phyloP scores from a whole-genome alignment of 53 echinoderm and acorn worm genomes.

The Zoroaster sp. region DNA sequence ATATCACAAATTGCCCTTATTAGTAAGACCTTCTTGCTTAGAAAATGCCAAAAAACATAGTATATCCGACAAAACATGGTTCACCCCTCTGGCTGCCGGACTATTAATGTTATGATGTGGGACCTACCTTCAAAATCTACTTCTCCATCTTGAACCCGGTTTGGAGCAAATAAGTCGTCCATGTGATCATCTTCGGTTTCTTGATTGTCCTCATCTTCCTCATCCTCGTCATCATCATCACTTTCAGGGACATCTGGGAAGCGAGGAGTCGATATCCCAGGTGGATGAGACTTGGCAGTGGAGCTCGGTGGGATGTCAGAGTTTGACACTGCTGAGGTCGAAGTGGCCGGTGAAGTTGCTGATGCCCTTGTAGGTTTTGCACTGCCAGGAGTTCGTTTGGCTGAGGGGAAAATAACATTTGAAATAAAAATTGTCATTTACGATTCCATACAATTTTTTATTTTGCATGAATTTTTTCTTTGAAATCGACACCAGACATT shows the following conservation, averaged over 20 bases:
- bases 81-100: too few relatives aligned
- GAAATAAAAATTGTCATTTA: too few relatives aligned
- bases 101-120: too few relatives aligned
- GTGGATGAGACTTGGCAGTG: neutral
- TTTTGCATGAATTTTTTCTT: too few relatives aligned
- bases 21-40: too few relatives aligned
- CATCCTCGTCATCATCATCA: conserved; percentile 7
- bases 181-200: conserved; percentile 14
- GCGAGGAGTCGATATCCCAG: neutral
- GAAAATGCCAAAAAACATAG: too few relatives aligned
- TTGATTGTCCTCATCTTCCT: conserved; percentile 6
- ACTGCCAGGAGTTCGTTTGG: neutral
- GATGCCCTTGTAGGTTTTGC: neutral
- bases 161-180: conserved; percentile 10
- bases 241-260: conserved; percentile 36
- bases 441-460: too few relatives aligned
- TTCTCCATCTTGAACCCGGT: neutral
- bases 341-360: neutral
- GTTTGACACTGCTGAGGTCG: neutral
- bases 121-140: conserved; percentile 1
- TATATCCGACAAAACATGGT: too few relatives aligned
- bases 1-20: too few relatives aligned
- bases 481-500: too few relatives aligned
- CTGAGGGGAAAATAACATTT: neutral
- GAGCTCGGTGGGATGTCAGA: neutral